Percentiles rank a stretch among this genome's conserved stretches.
Conservation (phyloP, 1,140 invertebrate species). For the Laupala kohalensis region DNA sequence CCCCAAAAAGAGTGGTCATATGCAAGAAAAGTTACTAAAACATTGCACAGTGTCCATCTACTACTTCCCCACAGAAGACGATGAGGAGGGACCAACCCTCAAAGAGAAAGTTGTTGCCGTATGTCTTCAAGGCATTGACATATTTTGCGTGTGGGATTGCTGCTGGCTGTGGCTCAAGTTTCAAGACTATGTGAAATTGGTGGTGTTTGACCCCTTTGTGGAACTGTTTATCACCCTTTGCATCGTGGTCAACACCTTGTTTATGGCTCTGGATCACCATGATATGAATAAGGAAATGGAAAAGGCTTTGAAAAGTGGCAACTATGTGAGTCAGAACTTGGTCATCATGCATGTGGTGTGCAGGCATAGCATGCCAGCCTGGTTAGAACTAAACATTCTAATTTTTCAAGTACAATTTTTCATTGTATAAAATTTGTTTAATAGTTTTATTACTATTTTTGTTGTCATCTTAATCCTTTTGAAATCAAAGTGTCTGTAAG, state of each 20-base stretch:
- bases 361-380: too few species aligned
- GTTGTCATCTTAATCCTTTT: too few species aligned
- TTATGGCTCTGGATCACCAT: constrained; percentile 96
- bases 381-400: too few species aligned
- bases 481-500: too few species aligned
- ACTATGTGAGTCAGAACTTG: constrained; percentile 69
- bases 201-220: constrained; percentile 96
- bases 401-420: too few species aligned
- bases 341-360: too few species aligned
- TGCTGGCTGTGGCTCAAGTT: constrained; percentile 81
- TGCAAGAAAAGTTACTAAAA: constrained; percentile 48
- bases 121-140: constrained; percentile 68
- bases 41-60: constrained; percentile 75
- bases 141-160: constrained; percentile 96
- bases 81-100: constrained; percentile 75
- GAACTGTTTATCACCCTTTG: constrained; percentile 96
- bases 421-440: too few species aligned
- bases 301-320: constrained; percentile 73
- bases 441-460: too few species aligned
- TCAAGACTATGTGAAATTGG: constrained; percentile 74
- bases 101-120: constrained; percentile 69
- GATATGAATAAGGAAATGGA: constrained; percentile 82
- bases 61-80: constrained; percentile 86
- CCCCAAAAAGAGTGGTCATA: constrained; percentile 43
- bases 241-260: constrained; percentile 94